Percentiles rank a stretch among this genome's conserved stretches.
Evolutionary conservation across 2,888 invertebrate genomes (phyloP).

Genomic region (Dicycla oo): DNA sequence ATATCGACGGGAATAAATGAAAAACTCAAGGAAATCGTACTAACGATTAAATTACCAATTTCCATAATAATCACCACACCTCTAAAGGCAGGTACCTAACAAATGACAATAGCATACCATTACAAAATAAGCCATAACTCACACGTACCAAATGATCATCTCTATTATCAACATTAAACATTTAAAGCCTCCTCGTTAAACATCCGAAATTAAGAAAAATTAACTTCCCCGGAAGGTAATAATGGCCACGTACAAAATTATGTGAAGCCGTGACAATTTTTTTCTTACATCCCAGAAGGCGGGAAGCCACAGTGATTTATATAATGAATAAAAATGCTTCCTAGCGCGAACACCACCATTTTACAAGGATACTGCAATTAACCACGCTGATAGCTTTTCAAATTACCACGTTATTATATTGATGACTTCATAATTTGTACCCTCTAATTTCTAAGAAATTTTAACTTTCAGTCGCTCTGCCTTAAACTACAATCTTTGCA

Average conservation of each 20-base stretch:
- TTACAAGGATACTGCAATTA: slow-evolving; percentile 86
- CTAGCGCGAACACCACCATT: slow-evolving; percentile 74
- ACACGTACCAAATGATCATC: slow-evolving; percentile 53
- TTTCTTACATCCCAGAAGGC: slow-evolving; percentile 82
- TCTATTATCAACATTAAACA: slow-evolving; percentile 55
- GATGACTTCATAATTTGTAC: slow-evolving; percentile 66
- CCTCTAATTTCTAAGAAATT: slow-evolving; percentile 32
- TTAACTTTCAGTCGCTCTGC: slow-evolving; percentile 1
- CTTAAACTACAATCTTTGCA: slow-evolving; percentile 5
- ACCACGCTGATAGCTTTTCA: slow-evolving; percentile 81
- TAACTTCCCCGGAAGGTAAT: slow-evolving; percentile 83
- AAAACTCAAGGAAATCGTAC: no score
- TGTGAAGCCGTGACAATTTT: slow-evolving; percentile 88
- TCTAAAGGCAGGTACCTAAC: neutral
- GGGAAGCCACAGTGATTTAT: slow-evolving; percentile 87
- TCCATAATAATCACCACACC: neutral
- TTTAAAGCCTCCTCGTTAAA: slow-evolving; percentile 73
- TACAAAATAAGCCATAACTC: slow-evolving; percentile 38
- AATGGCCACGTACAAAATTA: slow-evolving; percentile 89
- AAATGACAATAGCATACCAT: slow-evolving; percentile 11
- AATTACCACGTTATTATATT: slow-evolving; percentile 75
- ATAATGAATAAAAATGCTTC: slow-evolving; percentile 90
- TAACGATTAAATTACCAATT: neutral
- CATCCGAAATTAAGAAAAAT: slow-evolving; percentile 88
- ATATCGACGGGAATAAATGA: no score